These are phyloP conservation scores for Cydia amplana DNA, from an alignment of 1,140 invertebrate genomes.

Conservation along the genomic window DNA sequence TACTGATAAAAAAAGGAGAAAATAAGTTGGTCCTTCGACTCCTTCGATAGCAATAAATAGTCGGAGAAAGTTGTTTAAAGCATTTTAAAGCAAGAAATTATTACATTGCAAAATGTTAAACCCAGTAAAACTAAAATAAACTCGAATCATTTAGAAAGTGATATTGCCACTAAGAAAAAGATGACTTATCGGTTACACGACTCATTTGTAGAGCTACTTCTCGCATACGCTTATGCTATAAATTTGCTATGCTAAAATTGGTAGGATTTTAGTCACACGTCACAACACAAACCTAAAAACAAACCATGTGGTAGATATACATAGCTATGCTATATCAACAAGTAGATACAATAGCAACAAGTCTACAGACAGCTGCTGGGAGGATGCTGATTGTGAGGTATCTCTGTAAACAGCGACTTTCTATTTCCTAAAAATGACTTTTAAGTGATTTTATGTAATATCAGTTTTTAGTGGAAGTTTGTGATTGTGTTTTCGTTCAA, in stretches of 20 bases:
- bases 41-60: background rate
- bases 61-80: background rate
- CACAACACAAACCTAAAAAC: slow-evolving; percentile 45
- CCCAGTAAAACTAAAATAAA: background rate
- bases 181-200: slow-evolving; percentile 37
- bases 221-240: slow-evolving; percentile 22
- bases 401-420: slow-evolving; percentile 57
- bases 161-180: slow-evolving; percentile 25
- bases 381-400: slow-evolving; percentile 71
- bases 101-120: background rate
- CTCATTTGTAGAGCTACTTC: slow-evolving; percentile 31
- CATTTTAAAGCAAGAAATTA: background rate
- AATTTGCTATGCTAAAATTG: slow-evolving; percentile 45
- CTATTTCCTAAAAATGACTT: slow-evolving; percentile 60
- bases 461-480: slow-evolving; percentile 62
- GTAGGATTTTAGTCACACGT: slow-evolving; percentile 60
- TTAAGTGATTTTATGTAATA: slow-evolving; percentile 51
- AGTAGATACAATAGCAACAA: slow-evolving; percentile 68
- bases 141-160: background rate
- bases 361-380: slow-evolving; percentile 65
- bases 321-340: slow-evolving; percentile 50
- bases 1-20: slow-evolving; percentile 22
- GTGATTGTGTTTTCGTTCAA: slow-evolving; percentile 70
- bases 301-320: slow-evolving; percentile 40
- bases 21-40: background rate